Evolutionary conservation across 2,797 vertebrate species (phyloP).

Genomic region (Etheostoma perlongum): DNA sequence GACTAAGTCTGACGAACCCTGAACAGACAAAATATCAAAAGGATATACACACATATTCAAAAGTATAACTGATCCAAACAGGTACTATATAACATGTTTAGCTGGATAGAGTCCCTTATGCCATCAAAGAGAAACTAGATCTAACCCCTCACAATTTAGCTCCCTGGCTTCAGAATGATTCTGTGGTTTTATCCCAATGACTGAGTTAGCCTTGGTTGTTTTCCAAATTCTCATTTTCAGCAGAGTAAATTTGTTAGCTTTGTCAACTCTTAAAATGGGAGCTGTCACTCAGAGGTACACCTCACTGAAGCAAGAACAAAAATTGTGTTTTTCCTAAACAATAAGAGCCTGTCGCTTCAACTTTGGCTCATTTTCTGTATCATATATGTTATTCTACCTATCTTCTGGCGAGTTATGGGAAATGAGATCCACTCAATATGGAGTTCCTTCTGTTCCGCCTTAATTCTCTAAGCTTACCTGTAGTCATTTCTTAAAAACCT

Average conservation of each 20-base stretch:
- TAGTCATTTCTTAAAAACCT: not conserved
- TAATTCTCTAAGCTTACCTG: constrained; percentile 19
- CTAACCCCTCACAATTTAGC: constrained; percentile 5
- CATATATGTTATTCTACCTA: constrained; percentile 9
- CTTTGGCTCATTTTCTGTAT: constrained; percentile 28
- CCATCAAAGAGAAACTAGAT: constrained; percentile 15
- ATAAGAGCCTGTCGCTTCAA: not conserved
- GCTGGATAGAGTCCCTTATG: not conserved
- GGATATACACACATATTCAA: not conserved
- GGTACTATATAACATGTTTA: not conserved
- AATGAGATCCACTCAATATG: constrained; percentile 40
- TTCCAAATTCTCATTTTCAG: constrained; percentile 30
- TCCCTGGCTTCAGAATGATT: constrained; percentile 15
- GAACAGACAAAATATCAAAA: not conserved
- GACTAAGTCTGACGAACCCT: constrained; percentile 21
- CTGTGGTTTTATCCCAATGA: constrained; percentile 13
- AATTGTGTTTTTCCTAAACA: constrained; percentile 15
- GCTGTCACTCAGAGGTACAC: constrained; percentile 26
- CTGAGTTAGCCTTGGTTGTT: constrained; percentile 13
- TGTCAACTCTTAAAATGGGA: constrained; percentile 19
- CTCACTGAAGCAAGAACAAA: not conserved
- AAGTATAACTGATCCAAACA: not conserved
- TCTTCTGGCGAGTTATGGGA: constrained; percentile 17
- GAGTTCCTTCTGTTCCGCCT: constrained; percentile 22
- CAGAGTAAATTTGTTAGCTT: constrained; percentile 9